Evolutionary conservation across 2,113 vertebrate genomes (phyloP), one percentile per base, ranked within the genome.

Genomic region (Rhinichthys klamathensis): DNA sequence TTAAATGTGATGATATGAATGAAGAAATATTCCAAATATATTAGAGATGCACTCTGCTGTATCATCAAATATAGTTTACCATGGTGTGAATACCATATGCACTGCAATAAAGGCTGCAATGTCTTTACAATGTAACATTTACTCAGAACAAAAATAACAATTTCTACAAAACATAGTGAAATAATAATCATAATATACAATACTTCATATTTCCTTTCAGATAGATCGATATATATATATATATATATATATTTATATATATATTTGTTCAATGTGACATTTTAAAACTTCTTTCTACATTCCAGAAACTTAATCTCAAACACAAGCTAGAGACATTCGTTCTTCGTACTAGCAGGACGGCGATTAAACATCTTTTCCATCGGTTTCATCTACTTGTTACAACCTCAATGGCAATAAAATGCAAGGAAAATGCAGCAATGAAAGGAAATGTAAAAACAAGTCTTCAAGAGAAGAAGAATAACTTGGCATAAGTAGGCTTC

Each of bases 91-190:
- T 82, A 85, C 72, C 65, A 54, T 73, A 49, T 65, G 49, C 73
- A 76, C 85, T 90, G 86, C 90, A 92, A 86, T 88, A 90, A 74
- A 90, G 91, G 67, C 88, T 88, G 91, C 88, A 73, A 70, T 56
- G 27, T 85, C 80, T 79, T 88, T 73, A 87, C 91, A 89, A 84
- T 79, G 80, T 87, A 87, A 89, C 69, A 80, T 89, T 90, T 90
- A 89, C 87, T 88, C 21, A 1, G 69, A 90, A 91, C 86, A 91
- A 90, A 89, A 90, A 89, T 89, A 91, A 95, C 85, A 77, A 63
- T 88, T 88, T 90, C 89, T 91, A 91, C 90, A 83, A 88, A 90
- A 90, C 85, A 88, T 88, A 88, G 83, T 83, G 65, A 89, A 88
- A 89, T 86, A 82, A 89, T 84, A 87, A 78, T 84, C 16, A 81